phyloP scores from a whole-genome alignment of 2,888 invertebrate genomes.

The Baccha elongata region DNA sequence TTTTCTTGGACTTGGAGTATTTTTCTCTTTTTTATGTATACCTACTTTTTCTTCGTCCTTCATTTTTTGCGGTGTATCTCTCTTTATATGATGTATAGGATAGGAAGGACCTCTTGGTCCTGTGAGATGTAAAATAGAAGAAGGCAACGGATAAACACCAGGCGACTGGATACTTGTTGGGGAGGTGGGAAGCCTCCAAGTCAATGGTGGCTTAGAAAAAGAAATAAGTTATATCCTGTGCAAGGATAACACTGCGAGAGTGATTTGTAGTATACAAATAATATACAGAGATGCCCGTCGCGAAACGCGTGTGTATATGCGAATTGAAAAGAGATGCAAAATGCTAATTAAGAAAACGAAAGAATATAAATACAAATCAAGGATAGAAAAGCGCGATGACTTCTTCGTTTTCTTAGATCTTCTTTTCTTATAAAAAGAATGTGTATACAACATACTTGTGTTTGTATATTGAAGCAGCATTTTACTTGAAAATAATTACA shows the following conservation, averaged over 20 bases:
- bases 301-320: conserved; percentile 27
- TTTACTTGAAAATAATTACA: conserved; percentile 59
- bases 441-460: neutral
- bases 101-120: conserved; percentile 32
- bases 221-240: conserved; percentile 65
- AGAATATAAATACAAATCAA: conserved; percentile 61
- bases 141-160: conserved; percentile 59
- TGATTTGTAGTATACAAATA: conserved; percentile 45
- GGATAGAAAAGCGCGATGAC: conserved; percentile 38
- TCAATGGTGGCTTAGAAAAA: conserved; percentile 30
- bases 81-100: conserved; percentile 42
- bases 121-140: conserved; percentile 55
- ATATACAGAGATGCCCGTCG: conserved; percentile 41
- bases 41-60: conserved; percentile 17
- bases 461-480: conserved; percentile 9
- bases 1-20: conserved; percentile 37
- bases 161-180: conserved; percentile 10
- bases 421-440: conserved; percentile 10
- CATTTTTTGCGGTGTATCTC: conserved; percentile 38
- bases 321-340: conserved; percentile 67
- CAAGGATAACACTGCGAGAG: conserved; percentile 44
- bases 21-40: conserved; percentile 18
- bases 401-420: conserved; percentile 40
- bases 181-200: neutral
- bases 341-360: conserved; percentile 70